phyloP scores from a whole-genome alignment of 2,797 vertebrate species.

The Argya squamiceps region DNA sequence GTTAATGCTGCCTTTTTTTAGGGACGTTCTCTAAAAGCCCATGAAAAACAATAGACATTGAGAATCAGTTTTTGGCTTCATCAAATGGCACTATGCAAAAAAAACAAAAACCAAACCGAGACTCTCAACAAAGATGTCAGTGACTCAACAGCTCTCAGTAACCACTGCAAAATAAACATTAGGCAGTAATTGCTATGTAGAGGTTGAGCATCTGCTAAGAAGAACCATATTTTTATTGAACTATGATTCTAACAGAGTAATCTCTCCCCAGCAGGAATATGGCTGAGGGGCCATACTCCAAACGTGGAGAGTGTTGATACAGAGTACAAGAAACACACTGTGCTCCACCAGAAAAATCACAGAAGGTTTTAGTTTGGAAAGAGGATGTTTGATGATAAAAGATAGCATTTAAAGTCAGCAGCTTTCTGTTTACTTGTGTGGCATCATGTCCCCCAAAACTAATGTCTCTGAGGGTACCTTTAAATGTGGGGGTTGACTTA shows the following conservation, averaged over 20 bases:
- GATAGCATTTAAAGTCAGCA: background rate
- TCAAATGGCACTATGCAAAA: background rate
- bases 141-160: conserved; percentile 57
- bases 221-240: conserved; percentile 13
- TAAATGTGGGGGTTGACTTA: background rate
- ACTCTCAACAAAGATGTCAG: conserved; percentile 37
- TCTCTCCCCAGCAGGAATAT: background rate
- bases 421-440: background rate
- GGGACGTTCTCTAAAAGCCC: background rate
- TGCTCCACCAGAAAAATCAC: background rate
- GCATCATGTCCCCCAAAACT: background rate
- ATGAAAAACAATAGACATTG: background rate
- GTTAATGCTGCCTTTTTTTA: background rate
- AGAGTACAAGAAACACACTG: background rate
- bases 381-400: background rate
- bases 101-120: background rate
- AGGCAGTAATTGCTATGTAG: background rate
- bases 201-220: conserved; percentile 33
- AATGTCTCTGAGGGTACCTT: background rate
- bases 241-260: background rate
- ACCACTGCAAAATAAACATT: conserved; percentile 51
- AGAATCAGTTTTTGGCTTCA: background rate
- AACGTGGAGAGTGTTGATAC: background rate
- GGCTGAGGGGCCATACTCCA: background rate
- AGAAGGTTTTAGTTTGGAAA: background rate